A percentile compares a stretch with the other conserved stretches of the same genome.
Conservation (phyloP, 2,797 vertebrate species). For the Artibeus lituratus region DNA sequence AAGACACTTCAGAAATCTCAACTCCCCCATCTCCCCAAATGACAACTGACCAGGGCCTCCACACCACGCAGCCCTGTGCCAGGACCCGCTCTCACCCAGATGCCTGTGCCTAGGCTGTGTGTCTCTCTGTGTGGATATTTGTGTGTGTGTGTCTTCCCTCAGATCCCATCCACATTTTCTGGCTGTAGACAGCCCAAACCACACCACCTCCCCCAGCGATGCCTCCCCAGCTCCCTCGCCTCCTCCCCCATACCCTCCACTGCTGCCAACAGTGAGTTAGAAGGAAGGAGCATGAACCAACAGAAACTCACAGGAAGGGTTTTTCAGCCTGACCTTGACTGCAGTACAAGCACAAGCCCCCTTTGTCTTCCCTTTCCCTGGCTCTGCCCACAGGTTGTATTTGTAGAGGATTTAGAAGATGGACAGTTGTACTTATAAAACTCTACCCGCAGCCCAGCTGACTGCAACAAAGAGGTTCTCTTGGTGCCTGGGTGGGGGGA, state of each 20-base stretch:
- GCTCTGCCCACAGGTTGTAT: not conserved
- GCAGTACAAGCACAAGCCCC: not conserved
- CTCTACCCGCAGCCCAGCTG: not conserved
- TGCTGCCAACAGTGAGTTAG: not conserved
- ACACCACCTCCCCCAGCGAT: not conserved
- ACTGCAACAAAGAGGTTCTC: not conserved
- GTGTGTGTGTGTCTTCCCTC: not conserved
- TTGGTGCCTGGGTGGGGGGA: not conserved
- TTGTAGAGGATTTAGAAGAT: not conserved
- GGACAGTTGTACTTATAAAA: not conserved
- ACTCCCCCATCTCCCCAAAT: not conserved
- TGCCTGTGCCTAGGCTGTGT: not conserved
- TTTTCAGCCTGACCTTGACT: too few relatives aligned
- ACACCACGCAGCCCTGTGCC: too few relatives aligned
- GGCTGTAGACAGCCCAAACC: too few relatives aligned
- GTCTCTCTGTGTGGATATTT: not conserved
- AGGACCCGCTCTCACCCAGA: not conserved
- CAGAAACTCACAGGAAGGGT: not conserved
- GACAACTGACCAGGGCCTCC: not conserved
- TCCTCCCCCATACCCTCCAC: too few relatives aligned
- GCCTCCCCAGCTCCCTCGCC: fast-evolving
- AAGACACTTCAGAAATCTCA: not conserved
- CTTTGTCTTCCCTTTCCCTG: not conserved
- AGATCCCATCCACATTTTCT: not conserved
- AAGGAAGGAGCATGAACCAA: not conserved